Base-by-base conservation (phyloP, 1,140 invertebrate genomes). In the Drosophila lowei region DNA sequence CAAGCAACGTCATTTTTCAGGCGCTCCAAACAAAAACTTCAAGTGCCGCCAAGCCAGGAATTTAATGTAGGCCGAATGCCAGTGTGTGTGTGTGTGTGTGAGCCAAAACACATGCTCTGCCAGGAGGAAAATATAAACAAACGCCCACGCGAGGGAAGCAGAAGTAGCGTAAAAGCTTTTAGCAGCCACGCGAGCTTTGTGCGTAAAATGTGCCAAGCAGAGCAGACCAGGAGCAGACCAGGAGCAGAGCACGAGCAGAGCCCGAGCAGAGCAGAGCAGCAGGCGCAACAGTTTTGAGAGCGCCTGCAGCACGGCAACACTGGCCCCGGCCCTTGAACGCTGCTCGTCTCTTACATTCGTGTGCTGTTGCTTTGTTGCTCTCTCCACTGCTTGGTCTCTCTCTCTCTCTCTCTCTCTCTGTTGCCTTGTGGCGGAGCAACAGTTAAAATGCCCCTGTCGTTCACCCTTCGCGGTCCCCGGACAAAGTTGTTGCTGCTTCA, bases 1-100 rank as follows among this genome's bases (percentile, higher is more conserved):
- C 80, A 85, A 85, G 77, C 65, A 72, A 85, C 60, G 80, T 79
- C 59, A 85, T 85, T 85, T 85, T 86, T 85, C 81, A 86, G 83
- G 66, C 68, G 58, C 42, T 13, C 64, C 77, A 86, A 85, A 80
- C 78, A 81, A 77, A 77, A 77, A 71, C 60, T 50, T 47, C 9
- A 56, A 25, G 62, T 63, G 65, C 72, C 65, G 85, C 65, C 79
- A 8, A 71, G 58, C 47, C 56, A 41, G 43, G 71, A 55, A 50
- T 44, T 70, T 47, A 70, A 25, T 47, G 56, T 62, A 38, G 44
- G 16, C 4, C 30, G 11, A 34, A 15, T 52, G 53, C 11, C 11
- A 13, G 11, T 52, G 43, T 30, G 70, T 38, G n/a, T 25, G 23
- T 42, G 58, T 25, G 46, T 55, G 42, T 50, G 48, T 57, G 56